A percentile compares a stretch with the other conserved stretches of the same genome.
Conservation (phyloP, 2,797 vertebrate genomes). For the Pterois miles region DNA sequence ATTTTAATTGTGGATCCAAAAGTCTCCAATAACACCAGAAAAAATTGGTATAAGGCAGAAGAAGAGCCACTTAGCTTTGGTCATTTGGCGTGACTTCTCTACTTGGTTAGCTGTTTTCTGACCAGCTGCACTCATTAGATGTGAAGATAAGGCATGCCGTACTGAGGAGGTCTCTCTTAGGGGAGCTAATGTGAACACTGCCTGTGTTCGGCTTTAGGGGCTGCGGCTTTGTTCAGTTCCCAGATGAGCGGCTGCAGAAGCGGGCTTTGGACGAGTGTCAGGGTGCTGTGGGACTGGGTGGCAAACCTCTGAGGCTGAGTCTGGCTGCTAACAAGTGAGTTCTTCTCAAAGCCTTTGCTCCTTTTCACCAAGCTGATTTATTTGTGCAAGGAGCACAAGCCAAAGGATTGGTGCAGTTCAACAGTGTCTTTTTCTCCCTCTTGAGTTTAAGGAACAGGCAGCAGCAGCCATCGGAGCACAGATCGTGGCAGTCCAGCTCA, state of each 20-base stretch:
- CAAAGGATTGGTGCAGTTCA: background rate
- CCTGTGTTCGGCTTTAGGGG: conserved; percentile 77
- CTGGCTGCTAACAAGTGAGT: conserved; percentile 94
- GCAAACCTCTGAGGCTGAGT: conserved; percentile 89
- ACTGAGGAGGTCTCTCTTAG: too few relatives aligned
- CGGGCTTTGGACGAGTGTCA: conserved; percentile 90
- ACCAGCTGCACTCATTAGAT: background rate
- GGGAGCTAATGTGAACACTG: background rate
- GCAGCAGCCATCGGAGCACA: conserved; percentile 56
- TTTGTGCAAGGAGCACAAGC: background rate
- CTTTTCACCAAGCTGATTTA: background rate
- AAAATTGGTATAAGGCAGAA: too few relatives aligned
- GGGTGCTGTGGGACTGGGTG: conserved; percentile 88
- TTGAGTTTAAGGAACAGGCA: conserved; percentile 71
- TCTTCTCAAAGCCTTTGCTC: fast-evolving
- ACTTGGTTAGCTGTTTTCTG: too few relatives aligned
- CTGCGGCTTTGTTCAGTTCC: conserved; percentile 95
- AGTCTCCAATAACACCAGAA: too few relatives aligned
- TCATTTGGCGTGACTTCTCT: background rate
- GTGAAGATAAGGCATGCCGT: background rate
- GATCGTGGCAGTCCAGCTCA: conserved; percentile 81
- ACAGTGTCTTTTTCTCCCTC: background rate
- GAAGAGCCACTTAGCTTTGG: background rate
- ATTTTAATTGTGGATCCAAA: too few relatives aligned
- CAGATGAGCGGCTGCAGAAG: conserved; percentile 92